Percentiles rank a stretch among this genome's conserved stretches.
Evolutionary conservation across 1,140 invertebrate species (phyloP).

Genomic region (Drosophila asahinai): DNA sequence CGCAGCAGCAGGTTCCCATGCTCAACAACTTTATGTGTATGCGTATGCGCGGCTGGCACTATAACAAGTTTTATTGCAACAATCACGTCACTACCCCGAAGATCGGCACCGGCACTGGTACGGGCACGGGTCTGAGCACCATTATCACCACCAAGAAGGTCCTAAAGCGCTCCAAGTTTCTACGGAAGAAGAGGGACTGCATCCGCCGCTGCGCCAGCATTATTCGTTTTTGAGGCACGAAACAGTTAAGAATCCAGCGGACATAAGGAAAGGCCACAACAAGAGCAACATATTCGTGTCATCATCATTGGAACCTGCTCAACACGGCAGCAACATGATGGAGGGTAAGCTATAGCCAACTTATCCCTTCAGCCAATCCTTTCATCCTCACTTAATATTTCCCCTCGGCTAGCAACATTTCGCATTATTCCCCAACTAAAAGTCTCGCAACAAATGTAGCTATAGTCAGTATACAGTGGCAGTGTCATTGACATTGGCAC

Average conservation of each 20-base stretch:
- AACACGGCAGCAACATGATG: slow-evolving; percentile 72
- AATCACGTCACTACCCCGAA: slow-evolving; percentile 24
- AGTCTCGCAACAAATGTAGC: slow-evolving; percentile 27
- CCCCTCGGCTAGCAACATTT: slow-evolving; percentile 21
- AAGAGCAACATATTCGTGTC: slow-evolving; percentile 46
- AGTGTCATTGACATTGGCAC: slow-evolving; percentile 50
- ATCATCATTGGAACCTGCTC: slow-evolving; percentile 69
- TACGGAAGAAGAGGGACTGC: slow-evolving; percentile 66
- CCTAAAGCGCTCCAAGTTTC: slow-evolving; percentile 63
- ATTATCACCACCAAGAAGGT: slow-evolving; percentile 29
- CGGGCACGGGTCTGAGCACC: slow-evolving; percentile 19
- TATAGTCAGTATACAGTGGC: neutral
- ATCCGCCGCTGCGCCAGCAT: slow-evolving; percentile 22
- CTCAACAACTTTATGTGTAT: slow-evolving; percentile 72
- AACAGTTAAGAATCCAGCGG: neutral
- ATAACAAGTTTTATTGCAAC: slow-evolving; percentile 33
- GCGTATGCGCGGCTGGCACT: slow-evolving; percentile 76
- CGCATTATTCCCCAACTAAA: neutral
- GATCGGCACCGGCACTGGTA: slow-evolving; percentile 37
- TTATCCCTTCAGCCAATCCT: neutral
- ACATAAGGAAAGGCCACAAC: slow-evolving; percentile 4
- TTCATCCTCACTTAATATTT: too few species aligned
- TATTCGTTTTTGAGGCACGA: slow-evolving; percentile 57
- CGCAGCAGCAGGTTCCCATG: slow-evolving; percentile 77
- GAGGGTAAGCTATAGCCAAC: slow-evolving; percentile 56